Percentiles rank a stretch among this genome's conserved stretches.
Conservation (phyloP, 2,797 vertebrate genomes). For the Adrianichthys oophorus region DNA sequence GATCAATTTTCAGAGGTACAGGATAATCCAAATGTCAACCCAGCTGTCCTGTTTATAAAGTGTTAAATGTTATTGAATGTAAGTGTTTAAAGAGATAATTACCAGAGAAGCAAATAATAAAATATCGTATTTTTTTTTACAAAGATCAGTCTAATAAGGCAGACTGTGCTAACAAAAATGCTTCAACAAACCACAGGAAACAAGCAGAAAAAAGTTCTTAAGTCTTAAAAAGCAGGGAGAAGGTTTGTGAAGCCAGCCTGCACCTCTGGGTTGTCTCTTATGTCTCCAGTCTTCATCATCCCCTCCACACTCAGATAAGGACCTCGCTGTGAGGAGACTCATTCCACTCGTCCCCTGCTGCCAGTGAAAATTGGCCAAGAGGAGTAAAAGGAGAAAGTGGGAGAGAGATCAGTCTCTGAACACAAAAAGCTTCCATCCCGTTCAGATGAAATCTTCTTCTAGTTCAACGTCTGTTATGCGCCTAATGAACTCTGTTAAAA, state of each 20-base stretch:
- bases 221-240: conserved; percentile 34
- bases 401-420: conserved; percentile 27
- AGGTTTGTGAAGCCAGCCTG: conserved; percentile 41
- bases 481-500: conserved; percentile 39
- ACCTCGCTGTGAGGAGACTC: conserved; percentile 64
- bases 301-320: conserved; percentile 53
- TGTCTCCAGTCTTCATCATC: conserved; percentile 58
- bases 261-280: conserved; percentile 44
- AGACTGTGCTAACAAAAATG: neutral
- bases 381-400: conserved; percentile 42
- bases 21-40: no score
- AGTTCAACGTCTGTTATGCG: conserved; percentile 49
- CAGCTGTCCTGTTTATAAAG: no score
- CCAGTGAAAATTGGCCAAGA: conserved; percentile 60
- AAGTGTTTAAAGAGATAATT: no score
- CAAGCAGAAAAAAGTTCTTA: conserved; percentile 21
- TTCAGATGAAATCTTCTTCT: conserved; percentile 43
- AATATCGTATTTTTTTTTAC: no score
- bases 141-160: neutral
- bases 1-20: no score
- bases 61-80: no score
- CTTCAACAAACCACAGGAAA: conserved; percentile 5
- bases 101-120: no score
- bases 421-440: conserved; percentile 40
- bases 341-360: conserved; percentile 58